phyloP scores from a whole-genome alignment of 2,888 invertebrate species.

The Smittia aterrima region DNA sequence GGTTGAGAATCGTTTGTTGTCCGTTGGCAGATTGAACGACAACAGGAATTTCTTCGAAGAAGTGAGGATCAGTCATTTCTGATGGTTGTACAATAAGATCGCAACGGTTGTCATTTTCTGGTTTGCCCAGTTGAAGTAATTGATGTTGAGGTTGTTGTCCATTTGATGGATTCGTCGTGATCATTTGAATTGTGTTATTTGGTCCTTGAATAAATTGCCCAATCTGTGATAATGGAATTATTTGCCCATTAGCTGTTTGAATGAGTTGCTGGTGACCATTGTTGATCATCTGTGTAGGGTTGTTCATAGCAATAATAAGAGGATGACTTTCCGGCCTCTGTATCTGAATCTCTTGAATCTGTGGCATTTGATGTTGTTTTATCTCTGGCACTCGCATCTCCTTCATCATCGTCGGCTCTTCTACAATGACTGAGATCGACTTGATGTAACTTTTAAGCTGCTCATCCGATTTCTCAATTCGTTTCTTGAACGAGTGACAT shows the following conservation, averaged over 20 bases:
- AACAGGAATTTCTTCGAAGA: conserved; percentile 48
- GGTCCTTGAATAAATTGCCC: conserved; percentile 45
- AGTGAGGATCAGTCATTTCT: conserved; percentile 47
- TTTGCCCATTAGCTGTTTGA: conserved; percentile 50
- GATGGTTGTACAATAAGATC: conserved; percentile 50
- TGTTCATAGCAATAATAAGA: conserved; percentile 48
- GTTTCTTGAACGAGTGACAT: conserved; percentile 63
- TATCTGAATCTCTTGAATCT: conserved; percentile 27
- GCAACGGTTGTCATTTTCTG: conserved; percentile 45
- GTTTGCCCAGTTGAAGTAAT: conserved; percentile 46
- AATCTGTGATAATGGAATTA: conserved; percentile 52
- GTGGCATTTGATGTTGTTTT: conserved; percentile 28
- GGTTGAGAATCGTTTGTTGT: conserved; percentile 47
- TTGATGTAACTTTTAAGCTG: conserved; percentile 57
- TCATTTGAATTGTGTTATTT: conserved; percentile 37
- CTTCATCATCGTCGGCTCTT: conserved; percentile 47
- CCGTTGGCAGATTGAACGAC: conserved; percentile 45
- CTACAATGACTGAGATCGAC: conserved; percentile 50
- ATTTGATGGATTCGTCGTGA: conserved; percentile 11
- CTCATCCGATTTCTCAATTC: conserved; percentile 60
- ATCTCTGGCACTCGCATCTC: conserved; percentile 42
- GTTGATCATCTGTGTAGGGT: conserved; percentile 51
- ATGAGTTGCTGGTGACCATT: conserved; percentile 46
- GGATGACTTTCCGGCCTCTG: conserved; percentile 29
- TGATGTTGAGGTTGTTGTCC: conserved; percentile 43